phyloP scores from a whole-genome alignment of 1,140 invertebrate genomes.

The Mycetomoellerius zeteki region DNA sequence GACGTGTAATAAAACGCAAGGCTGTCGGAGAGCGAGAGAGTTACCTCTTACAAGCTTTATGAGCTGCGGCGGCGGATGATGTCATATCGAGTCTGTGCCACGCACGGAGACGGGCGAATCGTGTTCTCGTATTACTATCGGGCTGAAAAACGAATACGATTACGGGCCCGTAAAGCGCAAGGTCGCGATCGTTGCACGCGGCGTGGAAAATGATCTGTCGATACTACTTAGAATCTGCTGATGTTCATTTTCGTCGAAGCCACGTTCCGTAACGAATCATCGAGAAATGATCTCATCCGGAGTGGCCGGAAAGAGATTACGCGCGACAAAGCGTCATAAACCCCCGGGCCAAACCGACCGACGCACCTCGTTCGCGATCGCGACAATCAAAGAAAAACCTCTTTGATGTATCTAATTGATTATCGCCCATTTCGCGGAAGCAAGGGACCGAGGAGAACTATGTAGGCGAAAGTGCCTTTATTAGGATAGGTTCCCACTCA shows the following conservation, averaged over 20 bases:
- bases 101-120: constrained; percentile 19
- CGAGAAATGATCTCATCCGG: not conserved
- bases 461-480: constrained; percentile 73
- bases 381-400: not conserved
- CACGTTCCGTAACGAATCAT: not conserved
- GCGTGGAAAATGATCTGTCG: not conserved
- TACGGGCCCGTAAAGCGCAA: constrained; percentile 54
- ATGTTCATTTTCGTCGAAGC: not conserved
- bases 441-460: constrained; percentile 2
- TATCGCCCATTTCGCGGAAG: constrained; percentile 11
- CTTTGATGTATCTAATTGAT: not conserved
- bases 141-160: constrained; percentile 69
- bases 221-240: constrained; percentile 20
- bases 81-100: constrained; percentile 49
- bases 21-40: not conserved
- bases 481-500: constrained; percentile 68
- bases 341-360: not conserved
- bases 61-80: constrained; percentile 57
- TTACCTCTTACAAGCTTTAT: constrained; percentile 46
- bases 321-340: not conserved
- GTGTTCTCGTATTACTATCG: constrained; percentile 48
- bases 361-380: not conserved
- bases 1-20: constrained; percentile 51
- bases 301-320: not conserved
- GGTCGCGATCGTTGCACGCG: constrained; percentile 51